A percentile compares a stretch with the other conserved stretches of the same genome.
Evolutionary conservation across 1,140 invertebrate species (phyloP).

Genomic region (Anastatus disparis): DNA sequence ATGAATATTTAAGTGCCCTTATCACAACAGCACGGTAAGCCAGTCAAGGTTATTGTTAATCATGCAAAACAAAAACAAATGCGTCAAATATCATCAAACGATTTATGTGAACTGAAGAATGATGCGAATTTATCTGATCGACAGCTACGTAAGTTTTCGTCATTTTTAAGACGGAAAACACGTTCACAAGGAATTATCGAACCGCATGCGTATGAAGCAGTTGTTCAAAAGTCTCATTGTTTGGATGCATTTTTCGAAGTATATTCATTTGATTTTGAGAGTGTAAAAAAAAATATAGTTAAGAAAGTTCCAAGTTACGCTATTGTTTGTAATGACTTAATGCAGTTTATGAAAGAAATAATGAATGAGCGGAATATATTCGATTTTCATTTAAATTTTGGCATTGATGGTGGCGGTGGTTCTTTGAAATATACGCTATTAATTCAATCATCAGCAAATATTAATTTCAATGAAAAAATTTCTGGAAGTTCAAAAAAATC

Average conservation of each 20-base stretch:
- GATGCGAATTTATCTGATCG: not conserved
- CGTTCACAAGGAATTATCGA: constrained; percentile 3
- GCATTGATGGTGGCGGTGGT: too few relatives aligned
- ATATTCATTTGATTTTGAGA: constrained; percentile 21
- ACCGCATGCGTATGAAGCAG: not conserved
- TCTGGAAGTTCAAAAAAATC: not conserved
- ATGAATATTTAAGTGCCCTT: not conserved
- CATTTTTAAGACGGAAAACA: constrained; percentile 10
- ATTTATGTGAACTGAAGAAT: not conserved
- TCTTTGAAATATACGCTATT: constrained; percentile 15
- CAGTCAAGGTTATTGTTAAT: not conserved
- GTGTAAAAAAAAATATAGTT: not conserved
- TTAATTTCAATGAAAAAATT: not conserved
- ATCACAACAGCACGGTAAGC: constrained; percentile 17
- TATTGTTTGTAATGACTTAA: constrained; percentile 1
- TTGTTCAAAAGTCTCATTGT: not conserved
- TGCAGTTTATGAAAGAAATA: not conserved
- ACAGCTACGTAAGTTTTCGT: not conserved
- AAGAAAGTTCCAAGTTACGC: not conserved
- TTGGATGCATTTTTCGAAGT: constrained; percentile 5
- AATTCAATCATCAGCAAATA: not conserved
- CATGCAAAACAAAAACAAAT: not conserved
- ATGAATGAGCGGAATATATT: constrained; percentile 2
- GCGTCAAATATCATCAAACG: not conserved
- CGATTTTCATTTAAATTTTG: constrained; percentile 14